A percentile compares a stretch with the other conserved stretches of the same genome.
Evolutionary conservation across 1,140 invertebrate genomes (phyloP).

Genomic region (Brachionus koreanus): DNA sequence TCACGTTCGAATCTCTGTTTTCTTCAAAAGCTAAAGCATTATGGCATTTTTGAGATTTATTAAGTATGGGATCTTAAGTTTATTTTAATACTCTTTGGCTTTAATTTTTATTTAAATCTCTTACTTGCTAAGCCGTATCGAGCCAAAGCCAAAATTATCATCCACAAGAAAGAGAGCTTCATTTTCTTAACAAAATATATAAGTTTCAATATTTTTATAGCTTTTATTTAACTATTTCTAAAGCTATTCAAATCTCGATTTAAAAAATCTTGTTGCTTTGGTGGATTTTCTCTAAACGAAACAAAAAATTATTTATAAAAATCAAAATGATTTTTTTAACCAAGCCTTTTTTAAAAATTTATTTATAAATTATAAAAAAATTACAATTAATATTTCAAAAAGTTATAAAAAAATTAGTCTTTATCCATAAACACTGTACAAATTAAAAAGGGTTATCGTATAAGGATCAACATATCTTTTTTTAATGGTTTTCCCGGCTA

Average conservation of each 20-base stretch:
- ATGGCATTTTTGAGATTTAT: background rate
- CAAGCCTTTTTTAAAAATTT: background rate
- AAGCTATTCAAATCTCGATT: background rate
- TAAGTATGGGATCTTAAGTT: background rate
- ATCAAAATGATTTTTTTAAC: background rate
- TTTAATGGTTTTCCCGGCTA: background rate
- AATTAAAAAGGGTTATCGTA: background rate
- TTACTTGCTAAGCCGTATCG: background rate
- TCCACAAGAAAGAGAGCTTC: background rate
- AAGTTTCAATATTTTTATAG: background rate
- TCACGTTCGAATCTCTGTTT: background rate
- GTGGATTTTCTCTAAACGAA: too few relatives aligned
- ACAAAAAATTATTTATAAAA: background rate
- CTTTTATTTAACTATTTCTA: background rate
- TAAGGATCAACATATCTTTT: background rate
- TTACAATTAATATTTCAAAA: background rate
- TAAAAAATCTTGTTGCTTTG: slow-evolving; percentile 12
- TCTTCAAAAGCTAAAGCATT: background rate
- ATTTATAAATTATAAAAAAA: too few relatives aligned
- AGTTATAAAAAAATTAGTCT: background rate
- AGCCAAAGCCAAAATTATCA: background rate
- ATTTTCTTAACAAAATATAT: background rate
- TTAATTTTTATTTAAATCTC: background rate
- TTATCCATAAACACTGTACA: background rate
- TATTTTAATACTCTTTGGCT: background rate